phyloP scores from a whole-genome alignment of 2,888 invertebrate genomes.

The Falcaria lacertinaria region DNA sequence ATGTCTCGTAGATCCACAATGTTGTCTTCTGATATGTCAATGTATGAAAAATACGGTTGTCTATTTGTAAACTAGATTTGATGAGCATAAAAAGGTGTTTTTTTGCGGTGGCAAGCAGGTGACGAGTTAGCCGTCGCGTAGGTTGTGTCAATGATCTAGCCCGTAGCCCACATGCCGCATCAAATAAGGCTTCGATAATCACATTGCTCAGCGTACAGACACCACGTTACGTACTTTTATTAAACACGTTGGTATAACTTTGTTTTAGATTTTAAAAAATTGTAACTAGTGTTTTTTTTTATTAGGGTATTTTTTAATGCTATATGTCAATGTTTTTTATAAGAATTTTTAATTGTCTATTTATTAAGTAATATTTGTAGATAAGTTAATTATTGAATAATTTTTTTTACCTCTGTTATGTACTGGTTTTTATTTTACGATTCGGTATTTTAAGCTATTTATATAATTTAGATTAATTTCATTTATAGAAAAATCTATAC shows the following conservation, averaged over 20 bases:
- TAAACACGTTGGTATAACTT: background rate
- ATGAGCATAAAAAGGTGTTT: constrained; percentile 53
- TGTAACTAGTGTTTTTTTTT: too few relatives aligned
- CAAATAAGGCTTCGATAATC: constrained; percentile 75
- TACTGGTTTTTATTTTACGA: too few relatives aligned
- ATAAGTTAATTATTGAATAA: too few relatives aligned
- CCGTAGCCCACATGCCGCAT: constrained; percentile 75
- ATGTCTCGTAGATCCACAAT: constrained; percentile 33
- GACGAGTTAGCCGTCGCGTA: constrained; percentile 67
- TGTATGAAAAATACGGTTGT: constrained; percentile 11
- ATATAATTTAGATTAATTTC: too few relatives aligned
- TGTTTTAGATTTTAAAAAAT: background rate
- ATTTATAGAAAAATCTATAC: too few relatives aligned
- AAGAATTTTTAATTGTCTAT: too few relatives aligned
- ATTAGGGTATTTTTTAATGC: too few relatives aligned
- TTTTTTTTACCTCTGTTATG: too few relatives aligned
- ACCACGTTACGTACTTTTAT: constrained; percentile 12
- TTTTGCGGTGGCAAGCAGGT: constrained; percentile 61
- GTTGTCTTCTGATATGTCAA: constrained; percentile 28
- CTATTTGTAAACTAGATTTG: constrained; percentile 63
- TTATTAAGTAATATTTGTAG: too few relatives aligned
- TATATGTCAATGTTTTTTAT: too few relatives aligned
- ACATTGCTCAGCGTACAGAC: constrained; percentile 46
- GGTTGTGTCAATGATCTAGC: constrained; percentile 78
- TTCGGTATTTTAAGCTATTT: too few relatives aligned